Conservation (phyloP, 1,140 invertebrate species). For the Heliconius melpomene region DNA sequence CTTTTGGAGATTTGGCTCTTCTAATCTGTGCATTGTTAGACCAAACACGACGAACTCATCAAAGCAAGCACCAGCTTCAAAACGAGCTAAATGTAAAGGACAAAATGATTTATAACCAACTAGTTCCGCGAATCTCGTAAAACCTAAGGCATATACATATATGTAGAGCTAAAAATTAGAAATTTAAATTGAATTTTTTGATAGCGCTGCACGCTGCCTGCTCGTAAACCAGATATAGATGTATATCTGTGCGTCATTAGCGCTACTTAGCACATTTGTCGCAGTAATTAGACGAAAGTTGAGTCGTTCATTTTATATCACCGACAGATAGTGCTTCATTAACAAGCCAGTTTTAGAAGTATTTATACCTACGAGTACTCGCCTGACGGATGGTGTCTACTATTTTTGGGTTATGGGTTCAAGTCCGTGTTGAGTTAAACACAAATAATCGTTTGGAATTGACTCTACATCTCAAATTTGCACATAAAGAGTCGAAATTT, state of each 20-base stretch:
- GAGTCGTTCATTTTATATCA: background rate
- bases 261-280: constrained; percentile 12
- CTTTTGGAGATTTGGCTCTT: no score
- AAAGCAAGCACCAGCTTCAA: no score
- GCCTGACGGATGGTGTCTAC: background rate
- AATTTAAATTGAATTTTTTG: background rate
- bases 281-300: constrained; percentile 2
- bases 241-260: background rate
- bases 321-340: constrained; percentile 4
- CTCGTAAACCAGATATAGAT: background rate
- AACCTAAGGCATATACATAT: background rate
- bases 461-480: no score
- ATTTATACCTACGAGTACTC: background rate
- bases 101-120: no score
- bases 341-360: background rate
- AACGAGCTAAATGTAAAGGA: no score
- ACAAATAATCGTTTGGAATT: no score
- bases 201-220: background rate
- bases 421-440: no score
- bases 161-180: background rate
- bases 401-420: background rate
- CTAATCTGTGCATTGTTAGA: no score
- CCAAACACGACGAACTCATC: no score
- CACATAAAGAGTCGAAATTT: no score
- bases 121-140: background rate